Evolutionary conservation across 2,113 vertebrate genomes (phyloP).

Genomic region (Thomomys bottae): DNA sequence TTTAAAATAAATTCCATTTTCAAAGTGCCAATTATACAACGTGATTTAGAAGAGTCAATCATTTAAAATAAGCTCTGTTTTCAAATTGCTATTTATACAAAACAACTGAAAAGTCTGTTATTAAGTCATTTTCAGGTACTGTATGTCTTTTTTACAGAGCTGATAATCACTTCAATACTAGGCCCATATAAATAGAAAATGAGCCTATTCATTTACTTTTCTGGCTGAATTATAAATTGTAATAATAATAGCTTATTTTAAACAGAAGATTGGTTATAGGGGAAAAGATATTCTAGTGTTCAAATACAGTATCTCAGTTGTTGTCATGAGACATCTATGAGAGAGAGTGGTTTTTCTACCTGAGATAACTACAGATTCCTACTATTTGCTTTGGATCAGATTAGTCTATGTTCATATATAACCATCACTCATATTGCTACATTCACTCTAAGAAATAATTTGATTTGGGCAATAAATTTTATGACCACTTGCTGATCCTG

Average conservation of each 20-base stretch:
- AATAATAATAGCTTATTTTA: constrained; percentile 8
- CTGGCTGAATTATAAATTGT: constrained; percentile 23
- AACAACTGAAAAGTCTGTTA: constrained; percentile 32
- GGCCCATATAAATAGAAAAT: not conserved
- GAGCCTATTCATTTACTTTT: constrained; percentile 2
- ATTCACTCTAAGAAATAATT: not conserved
- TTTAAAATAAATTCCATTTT: too few relatives aligned
- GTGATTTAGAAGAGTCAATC: not conserved
- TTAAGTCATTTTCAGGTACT: constrained; percentile 29
- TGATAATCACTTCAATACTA: constrained; percentile 41
- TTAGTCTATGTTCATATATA: not conserved
- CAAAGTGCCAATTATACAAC: too few relatives aligned
- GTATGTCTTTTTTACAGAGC: not conserved
- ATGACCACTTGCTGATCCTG: not conserved
- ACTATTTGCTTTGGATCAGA: not conserved
- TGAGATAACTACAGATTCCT: not conserved
- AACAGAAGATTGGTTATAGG: constrained; percentile 3
- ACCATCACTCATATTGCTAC: not conserved
- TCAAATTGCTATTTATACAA: constrained; percentile 23
- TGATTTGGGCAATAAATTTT: not conserved
- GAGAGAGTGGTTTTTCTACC: not conserved
- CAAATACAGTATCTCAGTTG: constrained; percentile 19
- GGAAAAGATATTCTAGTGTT: not conserved
- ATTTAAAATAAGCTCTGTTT: constrained; percentile 46
- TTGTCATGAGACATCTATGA: not conserved